Percentiles rank a stretch among this genome's conserved stretches.
These are phyloP conservation scores for Siniperca knerii DNA, from an alignment of 2,113 vertebrate species.

Conservation along the genomic window DNA sequence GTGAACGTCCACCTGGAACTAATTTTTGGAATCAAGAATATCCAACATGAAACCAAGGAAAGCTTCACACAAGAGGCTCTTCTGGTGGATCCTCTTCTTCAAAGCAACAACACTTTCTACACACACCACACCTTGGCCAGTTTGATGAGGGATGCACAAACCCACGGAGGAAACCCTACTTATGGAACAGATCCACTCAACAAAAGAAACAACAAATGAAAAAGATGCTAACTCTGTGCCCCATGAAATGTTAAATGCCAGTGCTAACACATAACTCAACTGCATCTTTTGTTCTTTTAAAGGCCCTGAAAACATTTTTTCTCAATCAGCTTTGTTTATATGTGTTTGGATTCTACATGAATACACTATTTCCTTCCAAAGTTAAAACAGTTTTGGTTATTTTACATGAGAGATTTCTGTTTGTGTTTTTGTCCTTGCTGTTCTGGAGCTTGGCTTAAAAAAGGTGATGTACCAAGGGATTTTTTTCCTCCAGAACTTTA, in stretches of 20 bases:
- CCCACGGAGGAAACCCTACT: background rate
- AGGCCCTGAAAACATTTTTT: background rate
- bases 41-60: constrained; percentile 18
- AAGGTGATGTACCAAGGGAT: background rate
- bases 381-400: constrained; percentile 6
- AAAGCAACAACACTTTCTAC: background rate
- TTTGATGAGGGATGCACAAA: background rate
- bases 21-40: constrained; percentile 26
- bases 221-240: background rate
- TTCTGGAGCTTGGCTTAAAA: background rate
- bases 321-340: background rate
- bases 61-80: background rate
- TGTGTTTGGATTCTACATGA: background rate
- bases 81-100: background rate
- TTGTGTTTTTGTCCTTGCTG: background rate
- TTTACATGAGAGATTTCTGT: background rate
- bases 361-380: background rate
- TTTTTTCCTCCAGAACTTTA: background rate
- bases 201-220: background rate
- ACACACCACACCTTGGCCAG: background rate
- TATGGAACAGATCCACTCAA: background rate
- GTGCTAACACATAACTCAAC: background rate
- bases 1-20: constrained; percentile 14
- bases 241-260: background rate
- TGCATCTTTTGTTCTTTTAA: background rate